Percentiles rank a stretch among this genome's conserved stretches.
These are phyloP conservation scores for Mesorhabditis belari DNA, from an alignment of 2,888 invertebrate genomes.

Conservation along the genomic window DNA sequence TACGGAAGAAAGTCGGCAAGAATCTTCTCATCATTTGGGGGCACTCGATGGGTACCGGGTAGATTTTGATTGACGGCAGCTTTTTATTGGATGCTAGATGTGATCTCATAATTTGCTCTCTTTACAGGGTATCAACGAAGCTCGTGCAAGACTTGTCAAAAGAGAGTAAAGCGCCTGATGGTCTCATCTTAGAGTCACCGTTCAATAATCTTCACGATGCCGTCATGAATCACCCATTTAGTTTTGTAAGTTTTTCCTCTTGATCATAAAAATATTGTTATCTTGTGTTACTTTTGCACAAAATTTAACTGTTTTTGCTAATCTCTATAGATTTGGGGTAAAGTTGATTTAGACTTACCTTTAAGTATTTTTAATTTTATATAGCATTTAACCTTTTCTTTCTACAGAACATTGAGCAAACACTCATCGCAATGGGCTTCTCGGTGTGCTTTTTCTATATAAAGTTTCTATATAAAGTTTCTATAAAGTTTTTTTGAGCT, in stretches of 20 bases:
- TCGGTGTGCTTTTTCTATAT: no score
- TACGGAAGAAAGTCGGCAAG: conserved; percentile 57
- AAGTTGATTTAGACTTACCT: no score
- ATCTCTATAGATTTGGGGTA: not conserved
- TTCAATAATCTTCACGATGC: conserved; percentile 87
- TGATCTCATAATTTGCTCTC: no score
- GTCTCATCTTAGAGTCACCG: conserved; percentile 81
- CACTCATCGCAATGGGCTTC: no score
- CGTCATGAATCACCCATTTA: conserved; percentile 72
- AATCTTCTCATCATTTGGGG: conserved; percentile 80
- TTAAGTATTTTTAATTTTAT: no score
- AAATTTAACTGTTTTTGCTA: no score
- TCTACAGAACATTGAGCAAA: no score
- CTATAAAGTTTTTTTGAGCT: no score
- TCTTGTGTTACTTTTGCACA: not conserved
- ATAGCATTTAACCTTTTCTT: no score
- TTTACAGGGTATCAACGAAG: conserved; percentile 67
- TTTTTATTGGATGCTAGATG: no score
- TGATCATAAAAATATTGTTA: not conserved
- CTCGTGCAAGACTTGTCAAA: conserved; percentile 64
- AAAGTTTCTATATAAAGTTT: no score
- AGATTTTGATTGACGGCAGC: not conserved
- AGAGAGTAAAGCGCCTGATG: conserved; percentile 57
- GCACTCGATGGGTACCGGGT: conserved; percentile 76
- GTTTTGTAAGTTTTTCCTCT: conserved; percentile 40